These are phyloP conservation scores for Pimpla rufipes DNA, from an alignment of 2,888 invertebrate species.

Conservation along the genomic window DNA sequence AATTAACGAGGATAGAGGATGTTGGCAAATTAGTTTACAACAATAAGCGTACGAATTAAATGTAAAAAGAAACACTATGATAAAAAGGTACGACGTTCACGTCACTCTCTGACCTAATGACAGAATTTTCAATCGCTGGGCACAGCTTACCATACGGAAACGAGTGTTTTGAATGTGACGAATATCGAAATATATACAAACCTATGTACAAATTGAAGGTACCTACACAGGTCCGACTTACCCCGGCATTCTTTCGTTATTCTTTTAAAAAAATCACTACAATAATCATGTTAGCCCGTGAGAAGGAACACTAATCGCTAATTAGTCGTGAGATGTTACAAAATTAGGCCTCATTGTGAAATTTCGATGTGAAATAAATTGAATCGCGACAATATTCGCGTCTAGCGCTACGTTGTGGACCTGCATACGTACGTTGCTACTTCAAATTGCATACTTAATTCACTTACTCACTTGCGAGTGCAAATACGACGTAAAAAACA, in stretches of 20 bases:
- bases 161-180: constrained; percentile 76
- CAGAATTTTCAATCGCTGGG: constrained; percentile 7
- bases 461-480: constrained; percentile 32
- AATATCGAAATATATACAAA: constrained; percentile 76
- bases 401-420: constrained; percentile 22
- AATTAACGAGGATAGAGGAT: constrained; percentile 37
- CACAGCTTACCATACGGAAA: constrained; percentile 66
- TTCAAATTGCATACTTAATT: constrained; percentile 50
- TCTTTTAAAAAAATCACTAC: constrained; percentile 52
- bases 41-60: constrained; percentile 62
- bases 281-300: constrained; percentile 66
- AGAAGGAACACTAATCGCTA: constrained; percentile 61
- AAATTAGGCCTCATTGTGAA: constrained; percentile 59
- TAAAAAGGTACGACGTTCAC: constrained; percentile 24
- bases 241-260: constrained; percentile 71
- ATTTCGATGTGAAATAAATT: constrained; percentile 38
- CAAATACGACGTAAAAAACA: constrained; percentile 55
- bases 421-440: constrained; percentile 48
- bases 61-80: constrained; percentile 21
- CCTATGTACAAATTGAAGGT: constrained; percentile 77
- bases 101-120: constrained; percentile 11
- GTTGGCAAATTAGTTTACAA: constrained; percentile 51
- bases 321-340: constrained; percentile 33
- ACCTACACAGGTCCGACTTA: constrained; percentile 74
- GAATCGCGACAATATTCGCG: background rate